phyloP scores from a whole-genome alignment of 2,888 invertebrate species.

The Epirrita christyi region DNA sequence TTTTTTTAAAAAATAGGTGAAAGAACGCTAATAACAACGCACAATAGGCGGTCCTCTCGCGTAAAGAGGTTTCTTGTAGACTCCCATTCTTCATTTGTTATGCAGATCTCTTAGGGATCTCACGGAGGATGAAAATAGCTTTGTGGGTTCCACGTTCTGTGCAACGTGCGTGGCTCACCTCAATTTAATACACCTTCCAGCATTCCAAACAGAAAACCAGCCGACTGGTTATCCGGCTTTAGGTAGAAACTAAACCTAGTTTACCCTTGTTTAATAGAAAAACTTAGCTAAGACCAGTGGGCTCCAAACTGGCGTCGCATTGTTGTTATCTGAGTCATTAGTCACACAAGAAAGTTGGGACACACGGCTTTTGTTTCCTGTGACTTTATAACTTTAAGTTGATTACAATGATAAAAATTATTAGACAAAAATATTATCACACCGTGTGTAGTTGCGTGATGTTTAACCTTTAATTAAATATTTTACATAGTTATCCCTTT shows the following conservation, averaged over 20 bases:
- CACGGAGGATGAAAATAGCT: no score
- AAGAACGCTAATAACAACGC: no score
- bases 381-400: slow-evolving; percentile 9
- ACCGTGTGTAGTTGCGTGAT: no score
- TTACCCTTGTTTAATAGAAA: slow-evolving; percentile 48
- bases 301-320: slow-evolving; percentile 49
- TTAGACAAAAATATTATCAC: background rate
- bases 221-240: no score
- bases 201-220: background rate
- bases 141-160: background rate
- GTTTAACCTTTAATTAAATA: no score
- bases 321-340: slow-evolving; percentile 66
- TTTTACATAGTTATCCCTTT: no score
- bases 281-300: slow-evolving; percentile 51
- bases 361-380: slow-evolving; percentile 38
- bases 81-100: no score
- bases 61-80: no score
- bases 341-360: slow-evolving; percentile 48
- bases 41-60: no score
- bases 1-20: no score
- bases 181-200: no score
- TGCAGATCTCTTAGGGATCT: no score
- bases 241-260: background rate
- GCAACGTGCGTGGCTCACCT: background rate
- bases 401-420: slow-evolving; percentile 13